Percentiles rank a stretch among this genome's conserved stretches.
Conservation (phyloP, 2,888 invertebrate genomes). For the Flexamia atlantica region DNA sequence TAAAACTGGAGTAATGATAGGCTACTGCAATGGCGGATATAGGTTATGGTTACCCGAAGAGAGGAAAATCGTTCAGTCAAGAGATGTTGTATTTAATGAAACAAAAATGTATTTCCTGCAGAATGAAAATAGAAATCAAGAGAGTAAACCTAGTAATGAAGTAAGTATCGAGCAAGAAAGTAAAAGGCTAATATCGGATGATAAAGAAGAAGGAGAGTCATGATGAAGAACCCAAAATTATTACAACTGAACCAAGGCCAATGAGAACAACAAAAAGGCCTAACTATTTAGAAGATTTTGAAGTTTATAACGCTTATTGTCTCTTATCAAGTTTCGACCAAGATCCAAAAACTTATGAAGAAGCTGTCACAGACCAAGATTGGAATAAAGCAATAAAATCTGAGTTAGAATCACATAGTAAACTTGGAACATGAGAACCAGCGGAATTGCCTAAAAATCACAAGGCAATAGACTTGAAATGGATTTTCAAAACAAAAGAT, state of each 20-base stretch:
- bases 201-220: neutral
- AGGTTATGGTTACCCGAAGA: slow-evolving; percentile 50
- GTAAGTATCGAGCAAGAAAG: slow-evolving; percentile 1
- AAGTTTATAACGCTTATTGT: slow-evolving; percentile 64
- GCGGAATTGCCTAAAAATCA: slow-evolving; percentile 41
- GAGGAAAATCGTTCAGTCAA: slow-evolving; percentile 60
- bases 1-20: slow-evolving; percentile 59
- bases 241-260: slow-evolving; percentile 18
- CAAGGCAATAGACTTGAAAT: slow-evolving; percentile 62
- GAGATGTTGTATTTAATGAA: slow-evolving; percentile 64
- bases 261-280: neutral
- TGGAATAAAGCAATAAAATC: slow-evolving; percentile 61
- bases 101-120: slow-evolving; percentile 36
- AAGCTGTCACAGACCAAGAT: slow-evolving; percentile 49
- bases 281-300: slow-evolving; percentile 58
- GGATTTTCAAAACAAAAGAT: slow-evolving; percentile 64
- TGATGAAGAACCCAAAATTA: neutral
- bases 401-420: slow-evolving; percentile 63
- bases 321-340: slow-evolving; percentile 44
- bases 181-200: neutral
- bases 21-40: slow-evolving; percentile 60
- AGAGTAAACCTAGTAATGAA: neutral
- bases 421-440: slow-evolving; percentile 62
- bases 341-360: slow-evolving; percentile 61
- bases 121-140: slow-evolving; percentile 20